These are phyloP conservation scores for Amphimallon solstitiale DNA, from an alignment of 2,888 invertebrate species.

Conservation along the genomic window DNA sequence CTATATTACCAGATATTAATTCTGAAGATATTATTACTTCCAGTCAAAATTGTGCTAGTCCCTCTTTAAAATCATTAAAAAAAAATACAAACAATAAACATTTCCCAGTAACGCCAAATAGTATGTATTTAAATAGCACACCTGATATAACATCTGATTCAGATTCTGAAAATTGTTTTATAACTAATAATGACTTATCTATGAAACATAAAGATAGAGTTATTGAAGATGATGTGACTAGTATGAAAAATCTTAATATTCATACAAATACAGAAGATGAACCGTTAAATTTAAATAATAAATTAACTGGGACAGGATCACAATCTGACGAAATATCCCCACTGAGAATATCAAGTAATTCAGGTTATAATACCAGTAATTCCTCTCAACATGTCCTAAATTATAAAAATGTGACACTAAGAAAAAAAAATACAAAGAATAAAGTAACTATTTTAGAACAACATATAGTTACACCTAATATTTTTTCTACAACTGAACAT, in stretches of 20 bases:
- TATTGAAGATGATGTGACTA: neutral
- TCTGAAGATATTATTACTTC: conserved; percentile 37
- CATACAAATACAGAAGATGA: neutral
- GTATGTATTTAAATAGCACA: conserved; percentile 18
- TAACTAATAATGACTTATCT: neutral
- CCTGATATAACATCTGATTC: conserved; percentile 42
- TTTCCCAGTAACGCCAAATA: neutral
- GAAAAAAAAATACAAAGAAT: conserved; percentile 1
- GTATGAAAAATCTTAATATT: neutral
- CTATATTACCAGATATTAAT: neutral
- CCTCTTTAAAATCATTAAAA: neutral
- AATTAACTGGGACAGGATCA: neutral
- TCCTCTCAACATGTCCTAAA: neutral
- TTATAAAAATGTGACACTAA: conserved; percentile 18
- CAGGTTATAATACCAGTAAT: neutral
- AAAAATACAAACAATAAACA: neutral
- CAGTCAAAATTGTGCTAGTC: conserved; percentile 39
- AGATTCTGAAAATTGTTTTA: conserved; percentile 38
- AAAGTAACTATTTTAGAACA: neutral
- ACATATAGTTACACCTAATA: neutral
- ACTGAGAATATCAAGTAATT: conserved; percentile 38
- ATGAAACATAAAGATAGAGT: neutral
- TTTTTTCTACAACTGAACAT: neutral
- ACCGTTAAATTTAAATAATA: neutral
- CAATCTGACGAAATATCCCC: conserved; percentile 30